phyloP scores from a whole-genome alignment of 2,888 invertebrate genomes.

The Noctua comes region DNA sequence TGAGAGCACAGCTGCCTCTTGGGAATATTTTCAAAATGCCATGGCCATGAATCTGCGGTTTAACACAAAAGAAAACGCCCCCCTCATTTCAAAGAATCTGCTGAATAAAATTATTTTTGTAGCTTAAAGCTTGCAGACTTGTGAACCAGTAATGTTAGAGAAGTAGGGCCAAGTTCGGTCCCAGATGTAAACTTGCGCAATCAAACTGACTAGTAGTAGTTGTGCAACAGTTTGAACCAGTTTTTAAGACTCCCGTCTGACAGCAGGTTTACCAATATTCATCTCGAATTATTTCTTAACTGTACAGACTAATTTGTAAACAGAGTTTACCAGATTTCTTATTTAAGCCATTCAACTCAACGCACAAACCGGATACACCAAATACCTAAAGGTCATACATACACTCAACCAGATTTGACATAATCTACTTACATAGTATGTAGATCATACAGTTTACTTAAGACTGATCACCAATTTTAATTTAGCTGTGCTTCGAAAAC shows the following conservation, averaged over 20 bases:
- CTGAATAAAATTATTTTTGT: background rate
- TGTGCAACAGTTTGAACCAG: background rate
- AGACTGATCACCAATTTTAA: constrained; percentile 28
- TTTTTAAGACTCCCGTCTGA: constrained; percentile 2
- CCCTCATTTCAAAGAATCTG: background rate
- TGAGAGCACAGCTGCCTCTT: background rate
- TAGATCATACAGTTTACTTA: constrained; percentile 43
- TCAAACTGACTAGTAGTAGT: constrained; percentile 5
- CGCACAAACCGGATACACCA: constrained; percentile 35
- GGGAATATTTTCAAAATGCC: background rate
- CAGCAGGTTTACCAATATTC: constrained; percentile 1
- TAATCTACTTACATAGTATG: constrained; percentile 62
- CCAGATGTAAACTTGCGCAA: constrained; percentile 5
- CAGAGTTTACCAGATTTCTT: background rate
- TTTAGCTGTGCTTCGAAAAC: constrained; percentile 44
- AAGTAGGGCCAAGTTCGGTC: background rate
- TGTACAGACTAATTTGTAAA: background rate
- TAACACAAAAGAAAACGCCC: background rate
- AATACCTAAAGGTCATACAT: constrained; percentile 35
- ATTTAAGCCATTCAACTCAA: constrained; percentile 34
- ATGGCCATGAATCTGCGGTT: background rate
- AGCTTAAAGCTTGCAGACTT: background rate
- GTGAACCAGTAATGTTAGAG: background rate
- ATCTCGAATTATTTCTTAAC: background rate
- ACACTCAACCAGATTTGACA: constrained; percentile 42